These are phyloP conservation scores for Lepidurus packardi DNA, from an alignment of 1,140 invertebrate species.

Conservation along the genomic window DNA sequence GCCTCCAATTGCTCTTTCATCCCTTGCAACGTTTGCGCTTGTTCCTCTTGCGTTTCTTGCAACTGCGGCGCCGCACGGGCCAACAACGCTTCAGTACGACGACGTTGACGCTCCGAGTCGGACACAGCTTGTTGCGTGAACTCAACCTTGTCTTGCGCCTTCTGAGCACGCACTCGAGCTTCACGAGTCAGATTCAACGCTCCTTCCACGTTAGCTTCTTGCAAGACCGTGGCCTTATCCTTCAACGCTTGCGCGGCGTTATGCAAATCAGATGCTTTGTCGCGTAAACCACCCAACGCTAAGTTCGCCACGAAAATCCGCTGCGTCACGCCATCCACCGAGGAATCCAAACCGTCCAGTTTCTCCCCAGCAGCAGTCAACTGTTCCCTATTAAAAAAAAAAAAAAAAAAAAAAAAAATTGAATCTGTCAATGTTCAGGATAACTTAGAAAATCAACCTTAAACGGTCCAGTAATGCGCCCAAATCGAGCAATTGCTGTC, in stretches of 20 bases:
- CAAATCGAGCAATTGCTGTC: conserved; percentile 64
- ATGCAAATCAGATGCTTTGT: conserved; percentile 65
- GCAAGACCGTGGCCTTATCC: conserved; percentile 79
- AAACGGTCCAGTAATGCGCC: conserved; percentile 52
- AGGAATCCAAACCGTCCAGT: conserved; percentile 55
- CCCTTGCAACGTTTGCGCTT: conserved; percentile 55
- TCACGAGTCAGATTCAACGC: conserved; percentile 82
- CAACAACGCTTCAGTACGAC: conserved; percentile 72
- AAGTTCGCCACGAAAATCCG: conserved; percentile 71
- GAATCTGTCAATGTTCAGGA: neutral
- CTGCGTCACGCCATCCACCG: conserved; percentile 67
- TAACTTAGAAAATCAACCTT: conserved; percentile 44
- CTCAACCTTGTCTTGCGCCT: conserved; percentile 59
- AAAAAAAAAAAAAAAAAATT: neutral
- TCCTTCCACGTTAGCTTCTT: conserved; percentile 91
- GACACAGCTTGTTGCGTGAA: conserved; percentile 50
- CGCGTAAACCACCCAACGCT: conserved; percentile 65
- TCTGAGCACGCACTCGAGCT: conserved; percentile 63
- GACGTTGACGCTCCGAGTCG: conserved; percentile 74
- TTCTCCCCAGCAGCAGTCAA: conserved; percentile 51
- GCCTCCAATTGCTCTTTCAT: conserved; percentile 59
- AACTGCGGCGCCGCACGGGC: conserved; percentile 62
- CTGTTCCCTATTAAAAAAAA: conserved; percentile 43
- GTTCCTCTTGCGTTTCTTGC: conserved; percentile 59
- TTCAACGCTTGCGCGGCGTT: conserved; percentile 65